A percentile compares a stretch with the other conserved stretches of the same genome.
Conservation (phyloP, 1,140 invertebrate species). For the Trachelipus rathkii region DNA sequence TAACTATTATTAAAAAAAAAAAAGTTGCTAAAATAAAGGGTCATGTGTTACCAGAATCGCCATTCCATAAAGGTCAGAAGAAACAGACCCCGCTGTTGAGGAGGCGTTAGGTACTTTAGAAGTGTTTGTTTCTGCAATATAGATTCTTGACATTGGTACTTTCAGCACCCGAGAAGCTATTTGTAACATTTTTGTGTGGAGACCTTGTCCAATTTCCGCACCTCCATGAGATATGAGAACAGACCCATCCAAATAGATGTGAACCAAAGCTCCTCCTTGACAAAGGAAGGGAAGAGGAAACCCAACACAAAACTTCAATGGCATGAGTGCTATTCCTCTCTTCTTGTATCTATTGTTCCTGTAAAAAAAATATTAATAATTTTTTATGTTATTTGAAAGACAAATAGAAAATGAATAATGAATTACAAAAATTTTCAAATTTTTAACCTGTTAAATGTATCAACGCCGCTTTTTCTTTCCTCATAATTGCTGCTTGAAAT, state of each 20-base stretch:
- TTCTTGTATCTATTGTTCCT: constrained; percentile 55
- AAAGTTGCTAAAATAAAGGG: too few relatives aligned
- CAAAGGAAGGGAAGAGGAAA: constrained; percentile 77
- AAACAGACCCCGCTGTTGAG: constrained; percentile 83
- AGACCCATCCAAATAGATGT: constrained; percentile 85
- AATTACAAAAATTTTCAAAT: background rate
- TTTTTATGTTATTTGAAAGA: too few relatives aligned
- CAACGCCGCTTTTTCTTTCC: constrained; percentile 46
- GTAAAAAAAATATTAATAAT: background rate
- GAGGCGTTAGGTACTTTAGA: constrained; percentile 92
- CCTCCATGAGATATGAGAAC: constrained; percentile 87
- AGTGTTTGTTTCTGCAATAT: constrained; percentile 81
- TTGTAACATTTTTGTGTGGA: constrained; percentile 93
- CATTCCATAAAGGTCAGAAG: constrained; percentile 91
- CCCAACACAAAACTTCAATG: constrained; percentile 84
- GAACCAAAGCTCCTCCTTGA: constrained; percentile 81
- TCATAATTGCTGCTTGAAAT: constrained; percentile 49
- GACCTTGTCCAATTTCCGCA: constrained; percentile 92
- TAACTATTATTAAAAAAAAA: too few relatives aligned
- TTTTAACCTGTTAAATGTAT: constrained; percentile 50
- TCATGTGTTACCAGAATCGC: constrained; percentile 77
- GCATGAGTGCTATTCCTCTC: constrained; percentile 75
- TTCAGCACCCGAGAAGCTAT: constrained; percentile 57
- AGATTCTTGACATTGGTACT: constrained; percentile 70
- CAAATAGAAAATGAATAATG: too few relatives aligned